Percentiles rank a stretch among this genome's conserved stretches.
phyloP scores from a whole-genome alignment of 64 coral and sea anemone genomes.

The Catalaphyllia jardinei region DNA sequence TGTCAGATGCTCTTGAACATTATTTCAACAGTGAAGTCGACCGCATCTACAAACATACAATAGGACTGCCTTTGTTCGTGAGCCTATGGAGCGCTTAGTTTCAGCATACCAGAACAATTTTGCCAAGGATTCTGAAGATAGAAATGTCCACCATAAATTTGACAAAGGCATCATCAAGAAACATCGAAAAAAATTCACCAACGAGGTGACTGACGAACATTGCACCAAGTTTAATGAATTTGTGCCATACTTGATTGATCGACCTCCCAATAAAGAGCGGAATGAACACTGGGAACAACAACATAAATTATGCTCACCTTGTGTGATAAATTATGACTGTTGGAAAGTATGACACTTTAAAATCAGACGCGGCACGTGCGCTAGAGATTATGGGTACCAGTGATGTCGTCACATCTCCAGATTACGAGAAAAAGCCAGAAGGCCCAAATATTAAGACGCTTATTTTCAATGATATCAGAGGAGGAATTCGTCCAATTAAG shows the following conservation, averaged over 20 bases:
- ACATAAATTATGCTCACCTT: constrained; percentile 7
- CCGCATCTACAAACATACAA: constrained; percentile 59
- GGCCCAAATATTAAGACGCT: neutral
- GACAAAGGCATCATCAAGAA: neutral
- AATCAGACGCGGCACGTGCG: neutral
- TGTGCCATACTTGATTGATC: neutral
- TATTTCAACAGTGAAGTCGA: neutral
- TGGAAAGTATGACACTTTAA: constrained; percentile 32
- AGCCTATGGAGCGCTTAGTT: constrained; percentile 74
- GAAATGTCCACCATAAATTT: neutral
- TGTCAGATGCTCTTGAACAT: neutral
- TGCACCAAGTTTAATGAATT: constrained; percentile 5
- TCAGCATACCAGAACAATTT: constrained; percentile 85
- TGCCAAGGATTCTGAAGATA: too few species aligned
- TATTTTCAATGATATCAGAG: constrained; percentile 20
- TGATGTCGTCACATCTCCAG: neutral
- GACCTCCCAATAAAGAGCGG: neutral
- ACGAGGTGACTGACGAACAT: neutral
- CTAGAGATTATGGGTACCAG: constrained; percentile 7
- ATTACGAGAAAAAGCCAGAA: neutral
- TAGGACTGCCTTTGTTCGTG: constrained; percentile 83
- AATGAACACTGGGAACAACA: neutral
- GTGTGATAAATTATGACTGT: constrained; percentile 33
- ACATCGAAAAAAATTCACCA: neutral
- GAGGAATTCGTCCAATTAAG: constrained; percentile 1